A percentile compares a stretch with the other conserved stretches of the same genome.
phyloP scores from a whole-genome alignment of 2,888 invertebrate species.

The Athalia cordata region DNA sequence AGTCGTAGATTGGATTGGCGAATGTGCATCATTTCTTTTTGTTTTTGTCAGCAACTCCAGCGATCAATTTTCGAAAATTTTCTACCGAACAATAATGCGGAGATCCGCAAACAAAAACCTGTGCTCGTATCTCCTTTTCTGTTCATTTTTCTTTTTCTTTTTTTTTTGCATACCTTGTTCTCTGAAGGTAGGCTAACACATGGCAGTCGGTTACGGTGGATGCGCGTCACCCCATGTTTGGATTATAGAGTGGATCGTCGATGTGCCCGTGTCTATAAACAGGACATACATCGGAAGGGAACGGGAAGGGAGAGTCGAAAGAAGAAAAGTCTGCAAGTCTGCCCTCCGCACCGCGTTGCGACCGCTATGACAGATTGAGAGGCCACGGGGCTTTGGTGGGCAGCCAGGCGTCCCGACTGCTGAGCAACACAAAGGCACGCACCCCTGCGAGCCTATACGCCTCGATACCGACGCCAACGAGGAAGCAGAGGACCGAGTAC shows the following conservation, averaged over 20 bases:
- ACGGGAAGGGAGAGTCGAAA: neutral
- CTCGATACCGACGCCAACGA: conserved; percentile 22
- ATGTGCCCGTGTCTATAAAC: conserved; percentile 66
- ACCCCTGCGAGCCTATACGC: conserved; percentile 24
- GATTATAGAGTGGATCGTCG: conserved; percentile 63
- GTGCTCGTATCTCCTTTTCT: neutral
- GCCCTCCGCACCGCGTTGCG: conserved; percentile 52
- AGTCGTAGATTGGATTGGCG: too few species aligned
- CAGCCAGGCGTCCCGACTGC: conserved; percentile 67
- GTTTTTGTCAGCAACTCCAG: too few species aligned
- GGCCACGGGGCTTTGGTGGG: conserved; percentile 62
- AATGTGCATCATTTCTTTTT: too few species aligned
- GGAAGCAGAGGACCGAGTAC: neutral
- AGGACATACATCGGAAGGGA: conserved; percentile 55
- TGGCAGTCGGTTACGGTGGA: conserved; percentile 68
- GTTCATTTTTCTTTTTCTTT: neutral
- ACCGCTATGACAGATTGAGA: conserved; percentile 65
- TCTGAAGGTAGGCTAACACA: conserved; percentile 59
- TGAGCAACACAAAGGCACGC: conserved; percentile 30
- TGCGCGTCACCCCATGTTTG: conserved; percentile 69
- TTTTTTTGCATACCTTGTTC: neutral
- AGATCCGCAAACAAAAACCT: too few species aligned
- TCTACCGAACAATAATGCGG: too few species aligned
- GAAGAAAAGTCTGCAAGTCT: conserved; percentile 52
- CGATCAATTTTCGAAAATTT: too few species aligned